A percentile compares a stretch with the other conserved stretches of the same genome.
phyloP scores from a whole-genome alignment of 2,797 vertebrate genomes.

The Bradypodion ventrale region DNA sequence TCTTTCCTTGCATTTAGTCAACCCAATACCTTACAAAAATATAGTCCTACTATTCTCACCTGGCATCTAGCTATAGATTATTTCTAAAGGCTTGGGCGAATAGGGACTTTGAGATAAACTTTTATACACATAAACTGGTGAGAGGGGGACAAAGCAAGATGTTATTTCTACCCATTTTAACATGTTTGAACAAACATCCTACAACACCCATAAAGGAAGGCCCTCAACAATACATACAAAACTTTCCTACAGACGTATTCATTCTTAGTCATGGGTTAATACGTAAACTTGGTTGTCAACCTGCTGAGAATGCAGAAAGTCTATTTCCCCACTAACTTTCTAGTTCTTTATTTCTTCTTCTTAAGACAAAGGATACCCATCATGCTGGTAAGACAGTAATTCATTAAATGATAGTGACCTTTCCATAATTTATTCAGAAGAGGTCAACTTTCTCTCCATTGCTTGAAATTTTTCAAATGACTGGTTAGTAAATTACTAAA shows the following conservation, averaged over 20 bases:
- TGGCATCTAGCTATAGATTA: no score
- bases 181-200: constrained; percentile 9
- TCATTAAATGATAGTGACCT: constrained; percentile 33
- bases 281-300: constrained; percentile 38
- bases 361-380: constrained; percentile 39
- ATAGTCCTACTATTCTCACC: no score
- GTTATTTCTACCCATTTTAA: not conserved
- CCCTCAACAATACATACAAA: constrained; percentile 28
- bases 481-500: constrained; percentile 16
- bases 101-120: not conserved
- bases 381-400: constrained; percentile 37
- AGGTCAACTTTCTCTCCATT: constrained; percentile 16
- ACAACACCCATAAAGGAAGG: not conserved
- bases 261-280: constrained; percentile 34
- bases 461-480: not conserved
- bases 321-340: constrained; percentile 25
- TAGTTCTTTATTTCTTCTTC: constrained; percentile 38
- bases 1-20: no score
- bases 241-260: not conserved
- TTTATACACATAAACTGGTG: not conserved
- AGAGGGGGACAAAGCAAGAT: not conserved
- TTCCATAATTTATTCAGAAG: constrained; percentile 21
- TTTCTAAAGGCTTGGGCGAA: not conserved
- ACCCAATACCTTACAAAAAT: no score
- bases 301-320: constrained; percentile 40